These are phyloP conservation scores for Chrysochloris asiatica DNA, from an alignment of 2,113 vertebrate genomes.

Conservation along the genomic window DNA sequence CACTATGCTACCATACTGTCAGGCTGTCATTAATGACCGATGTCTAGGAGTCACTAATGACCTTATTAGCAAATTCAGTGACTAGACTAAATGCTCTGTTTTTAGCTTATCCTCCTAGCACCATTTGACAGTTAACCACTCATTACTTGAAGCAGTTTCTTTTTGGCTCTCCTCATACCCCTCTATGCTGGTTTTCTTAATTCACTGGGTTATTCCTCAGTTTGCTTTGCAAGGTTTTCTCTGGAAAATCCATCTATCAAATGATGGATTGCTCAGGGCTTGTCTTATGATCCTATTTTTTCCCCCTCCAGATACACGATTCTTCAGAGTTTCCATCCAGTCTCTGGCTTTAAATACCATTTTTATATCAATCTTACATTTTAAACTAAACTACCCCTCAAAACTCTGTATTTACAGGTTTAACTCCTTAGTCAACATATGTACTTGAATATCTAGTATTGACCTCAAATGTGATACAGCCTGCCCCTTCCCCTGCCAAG, in stretches of 20 bases:
- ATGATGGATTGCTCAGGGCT: background rate
- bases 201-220: background rate
- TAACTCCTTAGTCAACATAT: background rate
- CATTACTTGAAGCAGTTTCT: background rate
- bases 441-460: too few species aligned
- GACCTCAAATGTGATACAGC: background rate
- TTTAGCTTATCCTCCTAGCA: background rate
- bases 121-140: background rate
- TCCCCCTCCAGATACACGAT: background rate
- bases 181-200: background rate
- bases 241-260: background rate
- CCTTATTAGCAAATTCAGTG: background rate
- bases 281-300: background rate
- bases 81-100: background rate
- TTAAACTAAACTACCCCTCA: background rate
- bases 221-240: background rate
- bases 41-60: background rate
- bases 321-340: background rate
- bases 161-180: background rate
- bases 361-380: background rate
- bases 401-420: background rate
- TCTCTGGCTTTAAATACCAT: background rate
- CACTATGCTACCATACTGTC: too few species aligned
- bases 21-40: background rate
- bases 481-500: background rate